Conservation (phyloP, 2,797 vertebrate species). For the Sorex maritimensis region DNA sequence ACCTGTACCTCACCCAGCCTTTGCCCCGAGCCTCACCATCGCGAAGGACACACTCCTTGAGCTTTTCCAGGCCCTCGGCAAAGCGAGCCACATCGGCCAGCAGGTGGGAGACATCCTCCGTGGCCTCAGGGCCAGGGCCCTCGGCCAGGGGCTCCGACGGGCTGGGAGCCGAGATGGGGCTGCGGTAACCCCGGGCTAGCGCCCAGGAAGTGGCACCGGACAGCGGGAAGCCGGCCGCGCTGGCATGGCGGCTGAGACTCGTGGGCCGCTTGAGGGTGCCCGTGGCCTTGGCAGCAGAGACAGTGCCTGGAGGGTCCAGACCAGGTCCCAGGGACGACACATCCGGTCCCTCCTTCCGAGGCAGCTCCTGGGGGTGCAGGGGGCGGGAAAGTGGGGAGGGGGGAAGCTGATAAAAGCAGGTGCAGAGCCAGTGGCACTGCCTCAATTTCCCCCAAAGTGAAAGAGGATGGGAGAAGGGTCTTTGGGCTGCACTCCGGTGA, state of each 20-base stretch:
- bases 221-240: constrained; percentile 95
- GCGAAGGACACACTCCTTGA: constrained; percentile 95
- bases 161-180: constrained; percentile 90
- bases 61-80: constrained; percentile 96
- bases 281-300: constrained; percentile 87
- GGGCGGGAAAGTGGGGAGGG: too few relatives aligned
- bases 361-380: constrained; percentile 91
- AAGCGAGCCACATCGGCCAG: constrained; percentile 95
- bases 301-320: neutral
- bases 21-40: constrained; percentile 92
- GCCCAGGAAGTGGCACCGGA: constrained; percentile 90
- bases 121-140: constrained; percentile 91
- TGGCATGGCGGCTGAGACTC: constrained; percentile 96
- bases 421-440: neutral
- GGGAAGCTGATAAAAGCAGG: too few relatives aligned
- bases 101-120: constrained; percentile 96
- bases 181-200: constrained; percentile 92
- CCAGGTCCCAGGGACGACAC: constrained; percentile 66
- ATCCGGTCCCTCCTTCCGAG: constrained; percentile 93
- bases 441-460: constrained; percentile 57
- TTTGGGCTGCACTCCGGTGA: neutral
- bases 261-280: constrained; percentile 95
- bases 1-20: too few relatives aligned
- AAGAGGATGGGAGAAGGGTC: neutral
- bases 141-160: constrained; percentile 88